Conservation (phyloP, 2,797 vertebrate species). For the Ptychadena robeensis region DNA sequence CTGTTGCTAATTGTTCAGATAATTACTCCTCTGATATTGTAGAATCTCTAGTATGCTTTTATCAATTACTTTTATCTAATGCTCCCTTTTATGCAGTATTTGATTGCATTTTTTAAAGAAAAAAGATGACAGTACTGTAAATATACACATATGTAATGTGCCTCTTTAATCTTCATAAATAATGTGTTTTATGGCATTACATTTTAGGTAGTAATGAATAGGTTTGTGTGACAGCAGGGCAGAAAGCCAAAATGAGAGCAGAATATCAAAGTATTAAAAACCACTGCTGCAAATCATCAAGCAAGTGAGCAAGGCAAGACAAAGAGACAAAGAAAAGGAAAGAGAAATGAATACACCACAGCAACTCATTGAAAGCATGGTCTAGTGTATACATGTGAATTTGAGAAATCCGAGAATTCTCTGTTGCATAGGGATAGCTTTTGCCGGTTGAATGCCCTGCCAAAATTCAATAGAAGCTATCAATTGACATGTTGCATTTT, state of each 20-base stretch:
- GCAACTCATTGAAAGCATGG: conserved; percentile 50
- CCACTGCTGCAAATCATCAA: conserved; percentile 54
- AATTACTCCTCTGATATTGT: conserved; percentile 25
- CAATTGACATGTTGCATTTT: conserved; percentile 60
- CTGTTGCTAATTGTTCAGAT: conserved; percentile 30
- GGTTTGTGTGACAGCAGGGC: conserved; percentile 59
- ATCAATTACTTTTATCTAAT: conserved; percentile 46
- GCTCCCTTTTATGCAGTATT: conserved; percentile 1
- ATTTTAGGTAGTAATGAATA: conserved; percentile 57
- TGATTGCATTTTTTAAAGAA: conserved; percentile 13
- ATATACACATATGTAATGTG: conserved; percentile 47
- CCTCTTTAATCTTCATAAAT: conserved; percentile 60
- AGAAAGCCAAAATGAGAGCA: conserved; percentile 58
- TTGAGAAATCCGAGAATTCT: conserved; percentile 51
- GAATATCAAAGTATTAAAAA: conserved; percentile 60
- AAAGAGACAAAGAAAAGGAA: conserved; percentile 54
- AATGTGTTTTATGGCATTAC: conserved; percentile 49
- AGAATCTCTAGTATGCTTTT: conserved; percentile 18
- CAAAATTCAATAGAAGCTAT: conserved; percentile 50
- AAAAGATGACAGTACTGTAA: conserved; percentile 54
- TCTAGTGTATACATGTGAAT: conserved; percentile 50
- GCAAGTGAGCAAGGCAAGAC: conserved; percentile 50
- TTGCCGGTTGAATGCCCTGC: conserved; percentile 55
- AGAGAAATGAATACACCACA: conserved; percentile 53
- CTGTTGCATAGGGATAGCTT: conserved; percentile 55